Percentiles rank a stretch among this genome's conserved stretches.
These are phyloP conservation scores for Ephestia elutella DNA, from an alignment of 1,140 invertebrate genomes.

Conservation along the genomic window DNA sequence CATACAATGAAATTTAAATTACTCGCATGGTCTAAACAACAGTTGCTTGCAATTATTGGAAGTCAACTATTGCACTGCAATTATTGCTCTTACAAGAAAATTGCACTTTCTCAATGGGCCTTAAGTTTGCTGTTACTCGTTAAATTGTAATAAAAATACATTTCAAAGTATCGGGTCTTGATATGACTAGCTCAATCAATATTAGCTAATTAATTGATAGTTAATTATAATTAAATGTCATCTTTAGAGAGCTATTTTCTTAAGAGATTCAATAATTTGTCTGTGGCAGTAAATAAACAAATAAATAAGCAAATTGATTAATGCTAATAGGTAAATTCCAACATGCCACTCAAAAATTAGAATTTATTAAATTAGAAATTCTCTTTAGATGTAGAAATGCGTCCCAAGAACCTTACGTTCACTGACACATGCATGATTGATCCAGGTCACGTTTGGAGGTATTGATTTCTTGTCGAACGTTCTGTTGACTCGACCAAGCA, in stretches of 20 bases:
- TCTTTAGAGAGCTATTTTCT: not conserved
- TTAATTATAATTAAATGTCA: not conserved
- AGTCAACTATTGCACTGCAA: too few relatives aligned
- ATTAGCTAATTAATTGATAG: not conserved
- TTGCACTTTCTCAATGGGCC: too few relatives aligned
- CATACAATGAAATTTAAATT: too few relatives aligned
- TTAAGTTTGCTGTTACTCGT: slow-evolving; percentile 16
- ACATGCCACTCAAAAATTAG: too few relatives aligned
- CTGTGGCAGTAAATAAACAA: too few relatives aligned
- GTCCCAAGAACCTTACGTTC: not conserved
- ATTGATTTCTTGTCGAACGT: not conserved
- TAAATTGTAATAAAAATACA: not conserved
- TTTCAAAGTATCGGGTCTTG: not conserved
- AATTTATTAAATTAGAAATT: too few relatives aligned
- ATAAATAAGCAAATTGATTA: too few relatives aligned
- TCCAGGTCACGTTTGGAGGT: not conserved
- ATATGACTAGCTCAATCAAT: not conserved
- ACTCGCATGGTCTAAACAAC: too few relatives aligned
- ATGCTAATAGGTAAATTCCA: too few relatives aligned
- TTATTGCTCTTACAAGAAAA: too few relatives aligned
- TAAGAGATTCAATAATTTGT: not conserved
- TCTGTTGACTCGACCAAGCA: not conserved
- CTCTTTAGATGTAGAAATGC: too few relatives aligned
- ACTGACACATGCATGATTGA: slow-evolving; percentile 7
- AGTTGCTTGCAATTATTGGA: too few relatives aligned